Evolutionary conservation across 2,888 invertebrate genomes (phyloP).

Genomic region (Empis stercorea): DNA sequence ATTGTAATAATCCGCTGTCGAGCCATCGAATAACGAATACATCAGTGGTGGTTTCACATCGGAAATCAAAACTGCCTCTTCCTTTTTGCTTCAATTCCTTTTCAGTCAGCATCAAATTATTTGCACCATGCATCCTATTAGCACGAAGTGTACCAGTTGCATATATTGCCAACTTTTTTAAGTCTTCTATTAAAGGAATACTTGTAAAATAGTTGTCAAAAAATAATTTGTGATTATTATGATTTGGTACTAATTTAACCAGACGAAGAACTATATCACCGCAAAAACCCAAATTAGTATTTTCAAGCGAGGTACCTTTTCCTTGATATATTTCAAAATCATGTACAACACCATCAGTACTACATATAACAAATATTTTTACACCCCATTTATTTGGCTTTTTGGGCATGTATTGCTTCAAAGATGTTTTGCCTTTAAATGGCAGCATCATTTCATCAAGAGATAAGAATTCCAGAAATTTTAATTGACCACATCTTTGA

Average conservation of each 20-base stretch:
- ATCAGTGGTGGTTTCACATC: background rate
- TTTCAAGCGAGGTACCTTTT: background rate
- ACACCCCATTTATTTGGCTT: conserved; percentile 4
- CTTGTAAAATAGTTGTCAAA: conserved; percentile 1
- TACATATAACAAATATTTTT: conserved; percentile 3
- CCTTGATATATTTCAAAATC: conserved; percentile 3
- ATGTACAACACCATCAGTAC: background rate
- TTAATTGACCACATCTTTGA: too few relatives aligned
- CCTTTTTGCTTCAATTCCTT: too few relatives aligned
- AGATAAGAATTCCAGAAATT: too few relatives aligned
- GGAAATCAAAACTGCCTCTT: too few relatives aligned
- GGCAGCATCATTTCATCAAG: conserved; percentile 4
- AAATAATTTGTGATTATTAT: background rate
- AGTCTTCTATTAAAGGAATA: too few relatives aligned
- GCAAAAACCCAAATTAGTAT: conserved; percentile 1
- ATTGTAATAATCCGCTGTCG: too few relatives aligned
- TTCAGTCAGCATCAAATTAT: too few relatives aligned
- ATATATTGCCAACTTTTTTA: too few relatives aligned
- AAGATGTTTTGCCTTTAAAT: conserved; percentile 1
- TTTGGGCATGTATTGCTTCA: conserved; percentile 1
- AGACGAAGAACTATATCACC: background rate
- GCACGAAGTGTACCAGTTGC: too few relatives aligned
- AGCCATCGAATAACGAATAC: background rate
- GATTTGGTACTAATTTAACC: background rate
- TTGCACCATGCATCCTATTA: too few relatives aligned